phyloP scores from a whole-genome alignment of 2,113 vertebrate species.

The Percopsis transmontana region DNA sequence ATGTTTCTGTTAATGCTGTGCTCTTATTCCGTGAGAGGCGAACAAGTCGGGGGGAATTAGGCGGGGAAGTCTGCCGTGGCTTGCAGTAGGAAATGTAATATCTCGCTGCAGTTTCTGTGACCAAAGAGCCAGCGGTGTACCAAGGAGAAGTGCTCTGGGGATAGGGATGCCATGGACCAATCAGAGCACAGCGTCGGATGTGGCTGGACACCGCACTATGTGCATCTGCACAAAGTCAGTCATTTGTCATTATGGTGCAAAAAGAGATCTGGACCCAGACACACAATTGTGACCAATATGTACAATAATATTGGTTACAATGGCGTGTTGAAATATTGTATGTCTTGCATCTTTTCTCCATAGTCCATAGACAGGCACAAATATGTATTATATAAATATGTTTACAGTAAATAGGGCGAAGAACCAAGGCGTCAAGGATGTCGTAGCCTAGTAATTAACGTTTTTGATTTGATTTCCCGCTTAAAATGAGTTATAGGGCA shows the following conservation, averaged over 20 bases:
- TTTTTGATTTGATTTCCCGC: not conserved
- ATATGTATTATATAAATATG: too few species aligned
- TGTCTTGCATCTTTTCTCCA: too few species aligned
- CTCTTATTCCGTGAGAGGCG: constrained; percentile 33
- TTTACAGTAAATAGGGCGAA: too few species aligned
- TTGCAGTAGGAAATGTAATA: constrained; percentile 43
- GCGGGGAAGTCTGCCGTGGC: constrained; percentile 27
- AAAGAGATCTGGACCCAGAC: constrained; percentile 9
- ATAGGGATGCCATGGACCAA: constrained; percentile 35
- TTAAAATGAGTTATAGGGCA: constrained; percentile 22
- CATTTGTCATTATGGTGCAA: constrained; percentile 30
- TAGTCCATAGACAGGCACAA: too few species aligned
- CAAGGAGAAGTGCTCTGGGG: constrained; percentile 23
- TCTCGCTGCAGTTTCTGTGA: constrained; percentile 33
- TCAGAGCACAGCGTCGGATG: constrained; percentile 33
- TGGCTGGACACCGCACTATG: constrained; percentile 37
- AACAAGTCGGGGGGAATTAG: constrained; percentile 28
- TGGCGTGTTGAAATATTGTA: not conserved
- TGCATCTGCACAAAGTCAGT: constrained; percentile 27
- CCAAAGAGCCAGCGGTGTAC: constrained; percentile 40
- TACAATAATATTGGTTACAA: constrained; percentile 6
- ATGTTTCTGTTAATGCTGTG: constrained; percentile 26
- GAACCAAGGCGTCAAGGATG: too few species aligned
- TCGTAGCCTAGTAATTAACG: too few species aligned
- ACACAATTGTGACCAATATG: not conserved